Base-by-base conservation (phyloP, 2,888 invertebrate genomes). In the Coenonympha glycerion region DNA sequence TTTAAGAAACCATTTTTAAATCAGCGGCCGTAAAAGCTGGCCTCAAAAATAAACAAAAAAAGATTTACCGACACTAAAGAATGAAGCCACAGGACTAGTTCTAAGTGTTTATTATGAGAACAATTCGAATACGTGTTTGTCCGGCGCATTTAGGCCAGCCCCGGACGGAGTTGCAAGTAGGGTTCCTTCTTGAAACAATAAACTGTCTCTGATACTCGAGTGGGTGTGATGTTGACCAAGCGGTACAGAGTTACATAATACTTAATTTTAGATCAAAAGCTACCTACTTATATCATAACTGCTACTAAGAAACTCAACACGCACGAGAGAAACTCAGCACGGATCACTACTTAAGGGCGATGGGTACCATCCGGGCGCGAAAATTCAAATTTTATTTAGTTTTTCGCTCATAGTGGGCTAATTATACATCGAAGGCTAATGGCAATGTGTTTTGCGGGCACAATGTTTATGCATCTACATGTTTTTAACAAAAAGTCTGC, bases 21-120 rank as follows among this genome's bases (percentile, higher is more conserved):
- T 66, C 70, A 69, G 65, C 62, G 53, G 52, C 56, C 56, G 52
- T 62, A 62, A 57, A 47, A 62, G 64, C 61, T 61, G 63, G 52
- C 54, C 54, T 53, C 56, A 57, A 42, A 53, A 52, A 72, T 76
- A 79, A 62, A 79, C 76, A 79, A 73, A 66, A 70, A 66, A 64
- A 65, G 61, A 68, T 70, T 73, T 68, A 79, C 66, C 63, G 60
- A 67, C 71, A 68, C 70, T 72, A 69, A 68, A 63, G 57, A 58
- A 59, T 57, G 61, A 64, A 62, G 59, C 60, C 66, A 71, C 71
- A 62, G 58, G 70, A 73, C 73, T 73, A 73, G 70, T 71, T 67
- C 57, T 57, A 65, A 64, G 51, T 80, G 80, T 79, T 80, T 82
- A 66, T 79, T 79, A 76, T 66, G 45, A 66, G 62, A 73, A 50